Base-by-base conservation (phyloP, 2,888 invertebrate genomes). In the Drosophila fulvimacula region DNA sequence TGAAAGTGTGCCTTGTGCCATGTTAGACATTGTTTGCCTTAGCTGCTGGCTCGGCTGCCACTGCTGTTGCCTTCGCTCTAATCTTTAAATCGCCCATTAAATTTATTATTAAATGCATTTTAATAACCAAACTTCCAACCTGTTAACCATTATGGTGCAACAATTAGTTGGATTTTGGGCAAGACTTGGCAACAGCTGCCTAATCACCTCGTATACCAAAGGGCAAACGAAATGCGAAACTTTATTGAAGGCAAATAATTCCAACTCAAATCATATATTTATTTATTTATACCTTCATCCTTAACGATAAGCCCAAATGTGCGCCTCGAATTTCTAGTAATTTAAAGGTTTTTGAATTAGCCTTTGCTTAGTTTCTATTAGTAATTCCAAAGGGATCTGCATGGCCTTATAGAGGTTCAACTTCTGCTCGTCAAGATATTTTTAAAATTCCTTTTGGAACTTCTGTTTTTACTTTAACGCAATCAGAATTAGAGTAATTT, bases 1-100 rank as follows among this genome's bases (percentile, higher is more conserved):
- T 89, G 85, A 86, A 86, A 86, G 89, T 86, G 88, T 81, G 79
- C 87, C 84, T 79, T 71, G 65, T 73, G 87, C 83, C 76, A 71
- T 72, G 83, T 89, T 81, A 70, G 71, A 66, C 63, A 74, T 70
- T 89, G 88, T 84, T 87, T 83, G 81, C 70, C 48, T 65, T 71
- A 61, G 36, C 49, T 69, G 27, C 49, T 46, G 34, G 34, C 55
- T 21, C 19, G 46, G 15, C 9, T 61, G 39, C 46, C 62, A 48
- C 36, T 71, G 49, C 44, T 62, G 53, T 60, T 60, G 58, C 67
- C 48, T 70, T 1, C 15, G 34, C 34, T 36, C 64, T 84, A 88
- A 84, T 86, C 87, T 74, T 84, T 77, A 81, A 88, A 85, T 89
- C 79, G 87, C 51, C 74, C 76, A 85, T 81, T 88, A 72, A 69